Evolutionary conservation across 37 sponge, comb jelly and placozoan species (phyloP).

Genomic region (Crambe crambe): DNA sequence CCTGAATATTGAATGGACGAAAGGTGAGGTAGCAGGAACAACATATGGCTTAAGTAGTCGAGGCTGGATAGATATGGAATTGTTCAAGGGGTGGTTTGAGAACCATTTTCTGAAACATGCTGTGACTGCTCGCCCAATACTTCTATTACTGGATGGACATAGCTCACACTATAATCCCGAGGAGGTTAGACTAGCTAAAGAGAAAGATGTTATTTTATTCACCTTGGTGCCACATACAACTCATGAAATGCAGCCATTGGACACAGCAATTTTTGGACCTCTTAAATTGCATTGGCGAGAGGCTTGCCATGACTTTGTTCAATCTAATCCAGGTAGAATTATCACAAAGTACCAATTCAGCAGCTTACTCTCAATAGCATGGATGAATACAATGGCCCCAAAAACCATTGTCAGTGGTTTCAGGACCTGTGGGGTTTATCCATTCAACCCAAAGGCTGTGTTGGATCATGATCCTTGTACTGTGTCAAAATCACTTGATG

Average conservation of each 20-base stretch:
- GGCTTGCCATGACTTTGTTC: neutral
- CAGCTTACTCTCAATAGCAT: neutral
- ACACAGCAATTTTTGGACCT: conserved; percentile 2
- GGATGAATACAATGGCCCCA: neutral
- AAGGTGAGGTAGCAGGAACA: conserved; percentile 4
- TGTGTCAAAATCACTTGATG: neutral
- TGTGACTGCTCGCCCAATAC: neutral
- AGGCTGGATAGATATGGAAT: neutral
- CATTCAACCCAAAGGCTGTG: neutral
- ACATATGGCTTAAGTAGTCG: neutral
- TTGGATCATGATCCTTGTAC: neutral
- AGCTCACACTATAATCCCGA: neutral
- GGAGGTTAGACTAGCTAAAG: conserved; percentile 10
- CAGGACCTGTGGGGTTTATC: neutral
- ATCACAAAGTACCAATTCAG: neutral
- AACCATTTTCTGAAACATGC: conserved; percentile 1
- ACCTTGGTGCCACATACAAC: conserved; percentile 26
- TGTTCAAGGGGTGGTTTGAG: conserved; percentile 13
- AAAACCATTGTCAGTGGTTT: neutral
- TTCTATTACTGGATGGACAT: conserved; percentile 1
- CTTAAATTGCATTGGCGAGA: conserved; percentile 21
- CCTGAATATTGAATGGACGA: conserved; percentile 7
- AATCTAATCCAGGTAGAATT: neutral
- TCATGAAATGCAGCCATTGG: conserved; percentile 32
- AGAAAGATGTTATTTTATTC: conserved; percentile 16